Evolutionary conservation across 2,888 invertebrate genomes (phyloP), one percentile per base, ranked within the genome.

Genomic region (Leucania comma): DNA sequence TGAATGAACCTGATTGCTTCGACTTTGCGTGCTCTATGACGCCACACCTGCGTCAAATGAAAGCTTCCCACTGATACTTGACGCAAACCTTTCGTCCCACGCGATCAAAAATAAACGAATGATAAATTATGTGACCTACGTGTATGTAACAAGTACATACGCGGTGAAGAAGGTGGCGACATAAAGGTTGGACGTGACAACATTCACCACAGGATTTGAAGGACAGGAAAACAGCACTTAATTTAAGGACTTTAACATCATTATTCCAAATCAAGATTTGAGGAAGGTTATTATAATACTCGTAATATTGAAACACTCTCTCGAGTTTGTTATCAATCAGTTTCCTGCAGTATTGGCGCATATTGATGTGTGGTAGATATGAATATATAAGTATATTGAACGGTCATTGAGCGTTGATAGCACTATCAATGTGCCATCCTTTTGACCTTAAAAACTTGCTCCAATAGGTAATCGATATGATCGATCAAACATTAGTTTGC

Each of bases 11-110:
- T 65, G 22, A 72, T 72, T 58, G 66, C 26, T 60, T 14, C 46
- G 71, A 73, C 71, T 0, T 61, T 64, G 38, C 35, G 63, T 53
- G 59, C 17, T 4, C 35, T 54, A 57, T 75, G 78, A 81, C 85
- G 81, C 53, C 68, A 78, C 51, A 68, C 51, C 60, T 69, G 67
- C 73, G 76, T 82, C 76, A 78, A 22, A 79, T 56, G 35, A 35
- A 72, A 81, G 72, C 65, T 71, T 53, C 46, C 53, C 26, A 29
- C 48, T 54, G 6, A 61, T 67, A 42, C 66, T 75, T 82, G 77
- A 80, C 84, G 79, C 51, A 77, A 71, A n/a, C 14, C 35, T n/a
- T 42, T 29, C 64, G 48, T 56, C 76, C 76, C 67, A 81, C 82
- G 51, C 58, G 54, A 59, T 24, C 32, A 29, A 71, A 67, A 70